These are phyloP conservation scores for Tokudaia muenninki DNA, from an alignment of 2,797 vertebrate genomes.

Conservation along the genomic window DNA sequence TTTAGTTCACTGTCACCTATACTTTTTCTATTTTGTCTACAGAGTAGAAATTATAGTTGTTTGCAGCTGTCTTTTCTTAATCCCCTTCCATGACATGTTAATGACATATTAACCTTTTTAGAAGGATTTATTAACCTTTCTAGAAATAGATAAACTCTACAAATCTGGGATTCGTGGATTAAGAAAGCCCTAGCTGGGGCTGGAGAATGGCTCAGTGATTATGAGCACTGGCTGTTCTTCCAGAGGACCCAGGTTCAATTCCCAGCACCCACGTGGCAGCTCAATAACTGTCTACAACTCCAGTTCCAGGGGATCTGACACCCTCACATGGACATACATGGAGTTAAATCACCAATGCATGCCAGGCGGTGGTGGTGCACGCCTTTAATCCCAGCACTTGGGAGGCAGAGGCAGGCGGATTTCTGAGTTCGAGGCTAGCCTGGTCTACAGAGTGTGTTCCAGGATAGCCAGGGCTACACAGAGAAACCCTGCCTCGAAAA, in stretches of 20 bases:
- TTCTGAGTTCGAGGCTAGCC: no score
- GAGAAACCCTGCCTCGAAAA: no score
- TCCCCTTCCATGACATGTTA: neutral
- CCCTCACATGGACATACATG: neutral
- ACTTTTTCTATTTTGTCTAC: neutral
- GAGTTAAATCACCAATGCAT: neutral
- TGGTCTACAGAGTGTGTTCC: no score
- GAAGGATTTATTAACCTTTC: neutral
- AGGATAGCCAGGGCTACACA: no score
- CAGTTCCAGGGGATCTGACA: neutral
- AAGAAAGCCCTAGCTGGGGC: neutral
- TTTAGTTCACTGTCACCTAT: neutral
- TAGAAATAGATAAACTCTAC: neutral
- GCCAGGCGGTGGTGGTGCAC: no score
- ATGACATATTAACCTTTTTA: neutral
- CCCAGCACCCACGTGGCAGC: neutral
- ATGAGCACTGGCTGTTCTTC: neutral
- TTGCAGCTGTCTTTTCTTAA: neutral
- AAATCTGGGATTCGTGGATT: neutral
- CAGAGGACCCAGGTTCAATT: neutral
- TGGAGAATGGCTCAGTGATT: neutral
- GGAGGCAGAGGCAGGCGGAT: no score
- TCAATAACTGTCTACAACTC: neutral
- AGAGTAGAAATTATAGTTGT: neutral
- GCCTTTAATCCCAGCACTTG: no score